A percentile compares a stretch with the other conserved stretches of the same genome.
Conservation (phyloP, 2,888 invertebrate species). For the Lycocerus yunnanus region DNA sequence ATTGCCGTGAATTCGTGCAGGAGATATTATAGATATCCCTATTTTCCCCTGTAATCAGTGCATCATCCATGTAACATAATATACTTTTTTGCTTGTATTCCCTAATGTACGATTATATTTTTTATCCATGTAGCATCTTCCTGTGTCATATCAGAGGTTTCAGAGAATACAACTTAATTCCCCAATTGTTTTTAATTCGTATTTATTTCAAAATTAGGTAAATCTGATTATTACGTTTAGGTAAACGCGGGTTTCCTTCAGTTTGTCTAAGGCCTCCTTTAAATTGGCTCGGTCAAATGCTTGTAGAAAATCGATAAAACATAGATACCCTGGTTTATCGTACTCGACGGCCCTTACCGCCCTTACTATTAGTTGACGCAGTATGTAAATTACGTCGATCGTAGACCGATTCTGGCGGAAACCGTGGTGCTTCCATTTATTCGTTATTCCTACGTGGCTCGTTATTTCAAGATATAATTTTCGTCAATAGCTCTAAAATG, state of each 20-base stretch:
- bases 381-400: background rate
- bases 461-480: too few species aligned
- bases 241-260: background rate
- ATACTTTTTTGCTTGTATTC: background rate
- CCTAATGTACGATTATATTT: too few species aligned
- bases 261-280: background rate
- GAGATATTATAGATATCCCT: background rate
- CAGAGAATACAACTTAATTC: background rate
- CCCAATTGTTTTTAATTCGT: background rate
- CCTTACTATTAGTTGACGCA: background rate
- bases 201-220: background rate
- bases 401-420: background rate
- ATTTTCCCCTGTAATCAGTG: background rate
- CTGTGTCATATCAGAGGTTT: background rate
- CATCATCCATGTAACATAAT: background rate
- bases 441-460: too few species aligned
- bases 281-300: background rate
- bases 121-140: too few species aligned
- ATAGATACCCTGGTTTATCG: background rate
- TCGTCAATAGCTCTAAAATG: too few species aligned
- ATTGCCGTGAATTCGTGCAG: background rate
- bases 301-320: background rate
- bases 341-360: background rate
- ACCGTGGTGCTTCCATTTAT: too few species aligned
- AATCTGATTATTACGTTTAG: background rate